These are phyloP conservation scores for Lagodon rhomboides DNA, from an alignment of 2,797 vertebrate species.

Conservation along the genomic window DNA sequence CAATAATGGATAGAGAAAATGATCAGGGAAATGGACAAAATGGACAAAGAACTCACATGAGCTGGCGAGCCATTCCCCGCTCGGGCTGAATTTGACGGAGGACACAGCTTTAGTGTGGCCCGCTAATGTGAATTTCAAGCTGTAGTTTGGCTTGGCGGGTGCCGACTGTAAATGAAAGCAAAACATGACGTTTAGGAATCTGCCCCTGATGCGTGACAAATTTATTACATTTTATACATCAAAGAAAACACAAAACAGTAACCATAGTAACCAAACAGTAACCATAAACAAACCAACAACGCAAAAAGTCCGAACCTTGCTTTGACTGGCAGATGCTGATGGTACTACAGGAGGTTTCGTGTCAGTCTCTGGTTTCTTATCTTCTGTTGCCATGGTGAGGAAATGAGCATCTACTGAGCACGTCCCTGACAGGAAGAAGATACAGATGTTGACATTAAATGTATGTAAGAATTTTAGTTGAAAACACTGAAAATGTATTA, in stretches of 20 bases:
- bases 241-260: too few relatives aligned
- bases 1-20: background rate
- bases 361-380: conserved; percentile 98
- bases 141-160: conserved; percentile 97
- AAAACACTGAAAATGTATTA: too few relatives aligned
- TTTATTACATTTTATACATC: background rate
- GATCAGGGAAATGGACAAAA: rapidly evolving
- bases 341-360: conserved; percentile 93
- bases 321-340: conserved; percentile 94
- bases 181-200: background rate
- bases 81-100: conserved; percentile 98
- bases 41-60: conserved; percentile 88
- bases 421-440: conserved; percentile 25
- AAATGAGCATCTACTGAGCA: conserved; percentile 56
- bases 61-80: conserved; percentile 98
- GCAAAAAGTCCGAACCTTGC: conserved; percentile 88
- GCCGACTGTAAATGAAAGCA: conserved; percentile 87
- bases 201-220: background rate
- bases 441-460: background rate
- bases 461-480: too few relatives aligned
- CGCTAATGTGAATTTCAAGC: conserved; percentile 96
- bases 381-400: conserved; percentile 94
- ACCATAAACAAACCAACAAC: too few relatives aligned
- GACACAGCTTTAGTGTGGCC: conserved; percentile 99
- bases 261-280: too few relatives aligned